Evolutionary conservation across 1,140 invertebrate genomes (phyloP), one percentile per base, ranked within the genome.

Genomic region (Gonatopus flavifemur): DNA sequence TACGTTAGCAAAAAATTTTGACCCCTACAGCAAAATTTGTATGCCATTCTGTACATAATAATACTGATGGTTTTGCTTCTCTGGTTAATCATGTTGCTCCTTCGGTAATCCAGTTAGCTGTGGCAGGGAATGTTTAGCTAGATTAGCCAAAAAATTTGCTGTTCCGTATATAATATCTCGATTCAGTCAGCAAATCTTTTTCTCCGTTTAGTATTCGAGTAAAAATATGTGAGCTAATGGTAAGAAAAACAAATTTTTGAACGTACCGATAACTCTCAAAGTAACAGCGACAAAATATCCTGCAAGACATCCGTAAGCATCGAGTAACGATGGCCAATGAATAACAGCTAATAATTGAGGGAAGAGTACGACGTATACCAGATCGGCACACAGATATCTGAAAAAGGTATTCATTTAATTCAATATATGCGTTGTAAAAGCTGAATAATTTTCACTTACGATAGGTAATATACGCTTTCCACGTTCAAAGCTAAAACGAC

Each of bases 341-440:
- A 92, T 80, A n/a, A 91, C 86, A 35, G 85, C 84, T n/a, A 90
- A 71, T 2, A 93, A 78, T 80, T 92, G 90, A 1, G 90, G 90
- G 64, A 93, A 92, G 10, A 93, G 77, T 40, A 92, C 85, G 22
- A 91, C 88, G 71, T 90, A 93, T 28, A 89, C 87, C 28, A 92
- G 70, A 72, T 92, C 90, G 9, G 88, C 86, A 62, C 86, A 89
- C 44, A 92, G 73, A 58, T 85, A 86, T 59, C 82, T 83, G 7
- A 21, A 15, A 24, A 36, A 19, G 5, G 21, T 20, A 18, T 1
- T n/a, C 15, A 8, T 18, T 24, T 19, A 21, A 42, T 16, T 28
- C 18, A 35, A 44, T 10, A 20, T 13, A 20, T 13, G 3, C 12
- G 35, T 9, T 2, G 2, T 15, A n/a, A 18, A 30, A 10, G 20